Conservation (phyloP, 1,140 invertebrate genomes). For the Phthorimaea operculella region DNA sequence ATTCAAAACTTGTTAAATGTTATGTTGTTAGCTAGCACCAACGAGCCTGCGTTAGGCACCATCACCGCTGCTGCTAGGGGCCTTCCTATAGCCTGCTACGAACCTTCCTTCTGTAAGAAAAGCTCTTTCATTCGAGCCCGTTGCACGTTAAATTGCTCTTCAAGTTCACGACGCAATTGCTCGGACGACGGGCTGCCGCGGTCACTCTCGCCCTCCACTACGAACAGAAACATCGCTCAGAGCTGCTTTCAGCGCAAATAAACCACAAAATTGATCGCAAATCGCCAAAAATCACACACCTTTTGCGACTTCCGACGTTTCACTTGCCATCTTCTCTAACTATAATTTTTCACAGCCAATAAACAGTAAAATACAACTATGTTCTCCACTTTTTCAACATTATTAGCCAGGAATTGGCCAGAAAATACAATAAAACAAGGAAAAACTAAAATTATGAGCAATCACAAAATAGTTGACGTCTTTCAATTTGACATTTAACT, state of each 20-base stretch:
- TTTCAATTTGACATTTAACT: neutral
- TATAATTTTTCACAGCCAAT: constrained; percentile 22
- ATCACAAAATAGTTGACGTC: constrained; percentile 14
- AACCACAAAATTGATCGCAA: constrained; percentile 14
- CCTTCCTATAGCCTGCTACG: constrained; percentile 17
- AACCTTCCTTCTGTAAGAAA: constrained; percentile 92
- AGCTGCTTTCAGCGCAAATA: constrained; percentile 22
- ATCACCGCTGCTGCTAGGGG: constrained; percentile 7
- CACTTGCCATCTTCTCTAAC: constrained; percentile 34
- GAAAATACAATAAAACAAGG: constrained; percentile 10
- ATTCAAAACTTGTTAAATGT: too few species aligned
- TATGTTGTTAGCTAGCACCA: too few species aligned
- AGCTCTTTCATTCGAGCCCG: constrained; percentile 92
- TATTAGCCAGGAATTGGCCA: constrained; percentile 12
- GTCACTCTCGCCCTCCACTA: constrained; percentile 42
- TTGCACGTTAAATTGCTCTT: constrained; percentile 88
- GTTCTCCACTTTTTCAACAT: constrained; percentile 19
- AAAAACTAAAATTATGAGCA: constrained; percentile 10
- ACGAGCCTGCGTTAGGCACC: neutral
- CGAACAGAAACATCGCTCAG: constrained; percentile 56
- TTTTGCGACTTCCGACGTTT: constrained; percentile 31
- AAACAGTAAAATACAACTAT: constrained; percentile 16
- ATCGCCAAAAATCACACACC: constrained; percentile 42
- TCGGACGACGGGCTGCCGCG: constrained; percentile 26
- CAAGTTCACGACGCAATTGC: constrained; percentile 68